Evolutionary conservation across 2,113 vertebrate genomes (phyloP), one percentile per base, ranked within the genome.

Genomic region (Erythrocercus mccallii): DNA sequence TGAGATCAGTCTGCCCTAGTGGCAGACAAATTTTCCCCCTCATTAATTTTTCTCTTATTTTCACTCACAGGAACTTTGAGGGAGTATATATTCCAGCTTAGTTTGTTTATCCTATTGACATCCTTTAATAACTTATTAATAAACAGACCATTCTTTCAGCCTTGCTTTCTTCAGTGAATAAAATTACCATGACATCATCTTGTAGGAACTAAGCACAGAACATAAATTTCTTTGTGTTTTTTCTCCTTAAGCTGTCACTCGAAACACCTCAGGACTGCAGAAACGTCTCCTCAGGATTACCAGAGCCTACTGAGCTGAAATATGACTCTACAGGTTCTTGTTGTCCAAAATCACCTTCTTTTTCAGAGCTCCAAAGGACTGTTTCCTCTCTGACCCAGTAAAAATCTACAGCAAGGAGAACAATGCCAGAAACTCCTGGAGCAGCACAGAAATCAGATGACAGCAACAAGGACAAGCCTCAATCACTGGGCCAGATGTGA

Each of bases 401-500:
- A 74, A 57, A 23, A 61, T 6, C 11, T 53, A 33, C 0, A 4
- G 5, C 30, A 68, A 71, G 13, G 15, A 83, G 45, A 92, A 30
- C 1, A 24, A 37, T 23, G 3, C 10, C 37, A 71, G 25, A 89
- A 76, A 24, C 35, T 23, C n/a, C 20, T 48, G 6, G 9, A 42
- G 11, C 5, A 38, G 35, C 16, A 42, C 83, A 68, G 28, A 80
- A 76, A 53, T 62, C 14, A 54, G 17, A 37, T 6, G 30, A 64
- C 2, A 6, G 25, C 37, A 77, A 28, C 8, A 37, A 53, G 22
- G 12, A 44, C 13, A 48, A 79, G 28, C 11, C 14, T 20, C 37
- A 9, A 40, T 28, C 14, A 24, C 4, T 44, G n/a, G 20, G 5
- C 17, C 25, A 50, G 12, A 31, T 0, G 0, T 30, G 31, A 56